Evolutionary conservation across 2,888 invertebrate genomes (phyloP).

Genomic region (Aleiodes testaceus): DNA sequence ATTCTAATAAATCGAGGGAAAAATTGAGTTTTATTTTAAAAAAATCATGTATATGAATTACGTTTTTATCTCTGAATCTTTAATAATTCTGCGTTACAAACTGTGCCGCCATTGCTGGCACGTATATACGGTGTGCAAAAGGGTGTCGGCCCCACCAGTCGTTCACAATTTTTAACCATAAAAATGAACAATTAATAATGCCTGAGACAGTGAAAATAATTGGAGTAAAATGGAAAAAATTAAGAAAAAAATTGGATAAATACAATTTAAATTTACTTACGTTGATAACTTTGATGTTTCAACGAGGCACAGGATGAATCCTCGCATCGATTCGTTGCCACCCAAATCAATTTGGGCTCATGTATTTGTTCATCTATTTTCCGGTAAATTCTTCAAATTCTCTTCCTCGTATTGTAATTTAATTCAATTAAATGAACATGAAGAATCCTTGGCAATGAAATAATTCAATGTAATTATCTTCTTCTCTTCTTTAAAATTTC

Average conservation of each 20-base stretch:
- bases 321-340: no score
- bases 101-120: slow-evolving; percentile 34
- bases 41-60: no score
- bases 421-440: no score
- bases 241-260: neutral
- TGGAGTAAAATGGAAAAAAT: neutral
- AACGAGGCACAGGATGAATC: no score
- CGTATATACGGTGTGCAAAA: slow-evolving; percentile 28
- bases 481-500: slow-evolving; percentile 7
- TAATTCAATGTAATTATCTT: no score
- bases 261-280: slow-evolving; percentile 57
- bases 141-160: slow-evolving; percentile 33
- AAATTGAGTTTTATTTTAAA: neutral
- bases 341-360: no score
- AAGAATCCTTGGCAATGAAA: no score
- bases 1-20: neutral
- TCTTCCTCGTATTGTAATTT: no score
- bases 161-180: neutral
- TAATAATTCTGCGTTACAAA: slow-evolving; percentile 7
- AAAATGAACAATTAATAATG: no score
- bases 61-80: no score
- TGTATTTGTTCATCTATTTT: no score
- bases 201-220: neutral
- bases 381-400: no score
- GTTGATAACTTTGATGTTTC: slow-evolving; percentile 41